A percentile compares a stretch with the other conserved stretches of the same genome.
Evolutionary conservation across 2,113 vertebrate species (phyloP).

Genomic region (Pseudois nayaur): DNA sequence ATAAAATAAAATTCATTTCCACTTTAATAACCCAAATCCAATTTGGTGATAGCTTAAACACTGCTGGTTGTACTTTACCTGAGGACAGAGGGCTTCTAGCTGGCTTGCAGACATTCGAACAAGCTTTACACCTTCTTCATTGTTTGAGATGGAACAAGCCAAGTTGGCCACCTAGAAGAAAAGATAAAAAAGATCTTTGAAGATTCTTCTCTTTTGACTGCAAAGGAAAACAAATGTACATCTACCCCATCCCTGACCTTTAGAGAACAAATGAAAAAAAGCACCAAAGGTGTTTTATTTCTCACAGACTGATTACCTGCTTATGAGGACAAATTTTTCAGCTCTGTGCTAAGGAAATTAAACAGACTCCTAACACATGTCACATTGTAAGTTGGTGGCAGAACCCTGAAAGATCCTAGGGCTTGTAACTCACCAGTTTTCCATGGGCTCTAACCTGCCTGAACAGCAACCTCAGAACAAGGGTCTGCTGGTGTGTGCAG

Average conservation of each 20-base stretch:
- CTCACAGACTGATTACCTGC: conserved; percentile 25
- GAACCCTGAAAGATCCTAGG: neutral
- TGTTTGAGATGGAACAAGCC: conserved; percentile 99
- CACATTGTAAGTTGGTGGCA: neutral
- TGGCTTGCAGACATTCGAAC: conserved; percentile 99
- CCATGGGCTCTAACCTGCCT: neutral
- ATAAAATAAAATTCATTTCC: neutral
- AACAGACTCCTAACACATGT: neutral
- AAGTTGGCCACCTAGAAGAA: conserved; percentile 93
- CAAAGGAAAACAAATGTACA: neutral
- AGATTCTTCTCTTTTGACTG: neutral
- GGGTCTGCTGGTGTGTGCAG: conserved; percentile 10
- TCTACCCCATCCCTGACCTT: neutral
- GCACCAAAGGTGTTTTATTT: neutral
- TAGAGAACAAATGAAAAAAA: neutral
- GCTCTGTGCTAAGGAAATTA: neutral
- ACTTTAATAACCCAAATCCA: neutral
- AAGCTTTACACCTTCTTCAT: conserved; percentile 98
- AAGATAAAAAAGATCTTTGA: conserved; percentile 49
- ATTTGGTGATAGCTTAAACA: neutral
- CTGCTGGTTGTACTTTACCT: conserved; percentile 82
- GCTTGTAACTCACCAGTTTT: neutral
- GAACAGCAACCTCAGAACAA: neutral
- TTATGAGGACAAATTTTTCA: neutral
- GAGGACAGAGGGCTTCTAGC: conserved; percentile 95